phyloP scores from a whole-genome alignment of 2,113 vertebrate species.

The Lathamus discolor region DNA sequence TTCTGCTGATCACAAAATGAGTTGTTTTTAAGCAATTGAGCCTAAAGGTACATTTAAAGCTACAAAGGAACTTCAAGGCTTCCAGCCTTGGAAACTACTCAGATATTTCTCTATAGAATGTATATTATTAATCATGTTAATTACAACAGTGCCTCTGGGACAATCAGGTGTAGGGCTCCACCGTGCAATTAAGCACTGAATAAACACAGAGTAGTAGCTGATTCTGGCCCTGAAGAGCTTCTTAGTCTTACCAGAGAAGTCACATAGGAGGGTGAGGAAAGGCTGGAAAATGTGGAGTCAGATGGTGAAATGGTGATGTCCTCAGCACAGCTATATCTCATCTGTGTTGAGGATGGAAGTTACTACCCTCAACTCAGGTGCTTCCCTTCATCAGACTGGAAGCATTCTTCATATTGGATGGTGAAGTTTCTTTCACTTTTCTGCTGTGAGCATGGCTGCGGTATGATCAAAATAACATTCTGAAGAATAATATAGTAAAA shows the following conservation, averaged over 20 bases:
- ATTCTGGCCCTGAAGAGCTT: neutral
- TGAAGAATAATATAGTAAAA: neutral
- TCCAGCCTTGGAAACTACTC: neutral
- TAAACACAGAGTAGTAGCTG: neutral
- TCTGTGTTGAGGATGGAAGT: neutral
- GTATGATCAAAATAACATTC: neutral
- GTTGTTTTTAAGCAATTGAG: neutral
- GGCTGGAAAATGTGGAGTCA: rapidly evolving
- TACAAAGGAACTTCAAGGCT: neutral
- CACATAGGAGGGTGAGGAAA: neutral
- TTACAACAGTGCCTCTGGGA: neutral
- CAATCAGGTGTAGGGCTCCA: neutral
- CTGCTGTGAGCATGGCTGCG: rapidly evolving
- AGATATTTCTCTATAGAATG: neutral
- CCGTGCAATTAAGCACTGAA: neutral
- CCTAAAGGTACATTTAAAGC: neutral
- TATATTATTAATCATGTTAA: neutral
- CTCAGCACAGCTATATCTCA: neutral
- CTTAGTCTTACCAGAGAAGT: neutral
- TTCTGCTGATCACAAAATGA: neutral
- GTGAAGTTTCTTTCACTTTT: neutral
- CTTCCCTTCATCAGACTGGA: neutral
- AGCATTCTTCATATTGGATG: neutral
- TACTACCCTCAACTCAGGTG: neutral
- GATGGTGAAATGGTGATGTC: neutral